These are phyloP conservation scores for Gari tellinella DNA, from an alignment of 2,888 invertebrate genomes.

Conservation along the genomic window DNA sequence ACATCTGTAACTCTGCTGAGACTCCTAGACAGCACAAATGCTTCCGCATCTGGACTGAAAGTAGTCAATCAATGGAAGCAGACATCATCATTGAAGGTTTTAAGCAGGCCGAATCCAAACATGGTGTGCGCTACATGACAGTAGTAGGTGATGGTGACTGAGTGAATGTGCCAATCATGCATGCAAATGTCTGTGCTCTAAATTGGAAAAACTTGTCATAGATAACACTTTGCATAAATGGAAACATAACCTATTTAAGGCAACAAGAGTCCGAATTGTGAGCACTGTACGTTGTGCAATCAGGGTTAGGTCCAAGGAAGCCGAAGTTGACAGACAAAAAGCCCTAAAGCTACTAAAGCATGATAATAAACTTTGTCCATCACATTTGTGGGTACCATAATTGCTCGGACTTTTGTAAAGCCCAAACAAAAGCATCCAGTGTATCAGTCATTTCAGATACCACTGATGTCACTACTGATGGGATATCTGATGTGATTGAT, in stretches of 20 bases:
- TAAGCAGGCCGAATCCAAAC: constrained; percentile 40
- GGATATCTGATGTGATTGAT: too few relatives aligned
- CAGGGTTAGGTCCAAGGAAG: constrained; percentile 29
- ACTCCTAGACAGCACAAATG: constrained; percentile 9
- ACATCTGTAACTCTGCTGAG: too few relatives aligned
- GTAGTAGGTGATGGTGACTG: constrained; percentile 35
- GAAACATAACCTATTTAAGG: constrained; percentile 25
- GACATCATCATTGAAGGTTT: constrained; percentile 54
- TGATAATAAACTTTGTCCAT: constrained; percentile 20
- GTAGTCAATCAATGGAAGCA: constrained; percentile 31
- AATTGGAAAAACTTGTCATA: constrained; percentile 33
- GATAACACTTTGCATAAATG: constrained; percentile 32
- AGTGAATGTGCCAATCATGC: constrained; percentile 44
- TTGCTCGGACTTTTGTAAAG: too few relatives aligned
- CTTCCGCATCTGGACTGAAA: constrained; percentile 35
- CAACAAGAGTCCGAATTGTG: constrained; percentile 25
- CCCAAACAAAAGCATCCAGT: too few relatives aligned
- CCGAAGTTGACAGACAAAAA: constrained; percentile 1
- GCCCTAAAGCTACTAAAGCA: not conserved
- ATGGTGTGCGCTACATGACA: constrained; percentile 53
- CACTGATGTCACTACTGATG: too few relatives aligned
- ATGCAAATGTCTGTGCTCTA: constrained; percentile 31
- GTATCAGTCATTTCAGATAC: too few relatives aligned
- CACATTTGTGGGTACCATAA: constrained; percentile 31
- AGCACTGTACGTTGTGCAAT: constrained; percentile 46